phyloP scores from a whole-genome alignment of 2,797 vertebrate genomes.

The Cephalopachus bancanus region DNA sequence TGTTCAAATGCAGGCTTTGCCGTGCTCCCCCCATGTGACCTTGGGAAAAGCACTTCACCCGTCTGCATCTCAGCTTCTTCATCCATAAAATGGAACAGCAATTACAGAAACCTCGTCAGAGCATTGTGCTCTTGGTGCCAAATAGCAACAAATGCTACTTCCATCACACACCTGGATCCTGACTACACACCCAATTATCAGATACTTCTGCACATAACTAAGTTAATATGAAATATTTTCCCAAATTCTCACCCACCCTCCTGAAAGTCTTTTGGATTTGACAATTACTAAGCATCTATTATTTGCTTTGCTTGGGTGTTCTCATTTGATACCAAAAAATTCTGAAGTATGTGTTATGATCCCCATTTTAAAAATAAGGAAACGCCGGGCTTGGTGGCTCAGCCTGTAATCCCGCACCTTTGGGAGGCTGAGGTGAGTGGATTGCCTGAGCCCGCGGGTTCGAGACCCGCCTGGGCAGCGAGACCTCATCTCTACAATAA shows the following conservation, averaged over 20 bases:
- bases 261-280: not conserved
- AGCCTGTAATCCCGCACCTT: no score
- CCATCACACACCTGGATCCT: not conserved
- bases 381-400: no score
- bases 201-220: not conserved
- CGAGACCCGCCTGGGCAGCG: no score
- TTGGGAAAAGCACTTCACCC: not conserved
- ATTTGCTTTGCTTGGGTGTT: not conserved
- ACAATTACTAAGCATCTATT: not conserved
- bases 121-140: not conserved
- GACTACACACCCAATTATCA: not conserved
- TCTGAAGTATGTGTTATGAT: not conserved
- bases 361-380: not conserved
- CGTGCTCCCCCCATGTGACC: not conserved
- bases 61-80: not conserved
- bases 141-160: not conserved
- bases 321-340: not conserved
- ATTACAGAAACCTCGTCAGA: not conserved
- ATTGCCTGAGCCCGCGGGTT: no score
- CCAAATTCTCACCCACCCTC: not conserved
- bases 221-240: not conserved
- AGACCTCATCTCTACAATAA: no score
- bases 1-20: not conserved
- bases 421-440: no score
- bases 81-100: not conserved